Evolutionary conservation across 2,113 vertebrate genomes (phyloP).

Genomic region (Crocuta crocuta): DNA sequence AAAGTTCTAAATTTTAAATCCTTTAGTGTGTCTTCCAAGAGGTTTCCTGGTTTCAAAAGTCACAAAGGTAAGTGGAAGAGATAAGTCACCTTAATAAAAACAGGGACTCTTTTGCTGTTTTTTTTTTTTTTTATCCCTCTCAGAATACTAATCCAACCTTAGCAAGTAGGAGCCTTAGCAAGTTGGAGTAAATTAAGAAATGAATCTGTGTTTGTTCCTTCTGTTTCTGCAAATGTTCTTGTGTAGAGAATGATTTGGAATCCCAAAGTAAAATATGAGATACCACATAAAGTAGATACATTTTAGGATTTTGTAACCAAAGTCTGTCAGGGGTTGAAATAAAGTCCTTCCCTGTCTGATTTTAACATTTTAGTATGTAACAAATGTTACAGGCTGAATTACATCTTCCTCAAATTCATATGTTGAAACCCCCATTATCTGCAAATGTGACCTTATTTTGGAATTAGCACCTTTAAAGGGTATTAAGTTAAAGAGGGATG

Average conservation of each 20-base stretch:
- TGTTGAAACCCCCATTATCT: not conserved
- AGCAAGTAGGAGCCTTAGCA: not conserved
- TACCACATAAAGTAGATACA: not conserved
- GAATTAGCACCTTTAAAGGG: not conserved
- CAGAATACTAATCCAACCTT: not conserved
- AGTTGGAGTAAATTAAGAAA: not conserved
- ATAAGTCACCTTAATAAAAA: not conserved
- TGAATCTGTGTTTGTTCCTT: not conserved
- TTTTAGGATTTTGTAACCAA: not conserved
- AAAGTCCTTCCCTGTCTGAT: not conserved
- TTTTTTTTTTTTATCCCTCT: not conserved
- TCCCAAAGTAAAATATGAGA: not conserved
- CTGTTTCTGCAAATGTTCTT: slow-evolving; percentile 15
- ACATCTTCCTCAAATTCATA: not conserved
- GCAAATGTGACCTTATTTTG: not conserved
- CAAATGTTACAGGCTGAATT: not conserved
- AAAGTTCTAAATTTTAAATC: not conserved
- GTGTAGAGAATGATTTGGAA: not conserved
- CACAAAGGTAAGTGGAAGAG: not conserved
- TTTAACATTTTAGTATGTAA: not conserved
- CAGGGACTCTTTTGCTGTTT: not conserved
- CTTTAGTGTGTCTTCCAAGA: not conserved
- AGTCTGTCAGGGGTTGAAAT: not conserved
- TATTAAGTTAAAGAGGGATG: not conserved
- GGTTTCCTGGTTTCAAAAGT: not conserved